Evolutionary conservation across 2,113 vertebrate genomes (phyloP), one percentile per base, ranked within the genome.

Genomic region (Ptilorrhoa leucosticta): DNA sequence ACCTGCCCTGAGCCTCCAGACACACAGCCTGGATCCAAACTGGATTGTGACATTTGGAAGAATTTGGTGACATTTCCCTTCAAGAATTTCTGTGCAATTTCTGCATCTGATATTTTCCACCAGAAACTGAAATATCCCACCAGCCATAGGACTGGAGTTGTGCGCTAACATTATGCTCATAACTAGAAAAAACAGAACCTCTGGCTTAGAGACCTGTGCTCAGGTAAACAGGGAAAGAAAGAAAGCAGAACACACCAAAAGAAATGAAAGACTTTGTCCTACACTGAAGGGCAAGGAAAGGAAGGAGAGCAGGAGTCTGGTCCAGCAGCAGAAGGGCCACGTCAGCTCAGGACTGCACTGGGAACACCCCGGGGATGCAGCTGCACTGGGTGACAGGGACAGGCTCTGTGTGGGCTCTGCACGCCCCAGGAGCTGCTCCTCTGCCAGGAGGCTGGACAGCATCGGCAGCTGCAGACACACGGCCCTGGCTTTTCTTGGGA

Each of bases 231-330:
- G 40, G 23, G 27, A 33, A 82, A 39, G 20, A 24, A 30, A 35
- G 31, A 33, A 53, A 54, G 33, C 35, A 70, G 39, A 50, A 79
- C 31, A 58, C 39, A 26, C 9, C 2, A 39, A 33, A 47, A 47
- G n/a, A n/a, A 2, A 3, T 12, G 11, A 33, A 33, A 48, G 14
- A 5, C 4, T 0, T 3, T 2, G 28, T 35, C 6, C 28, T 54
- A 5, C 5, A 5, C n/a, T 8, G 40, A 13, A 9, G 13, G 8
- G 14, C 15, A 35, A 21, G 20, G 51, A 35, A 57, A 51, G 45
- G 27, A n/a, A 37, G 28, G 31, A 31, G 57, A 57, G 79, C 47
- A n/a, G 47, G 57, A 44, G 30, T 2, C 26, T 5, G 12, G 19
- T 26, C 45, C 19, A 11, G 5, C 58, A 45, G 57, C 30, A 37